Conservation (phyloP, 2,113 vertebrate genomes). For the Sylvia atricapilla region DNA sequence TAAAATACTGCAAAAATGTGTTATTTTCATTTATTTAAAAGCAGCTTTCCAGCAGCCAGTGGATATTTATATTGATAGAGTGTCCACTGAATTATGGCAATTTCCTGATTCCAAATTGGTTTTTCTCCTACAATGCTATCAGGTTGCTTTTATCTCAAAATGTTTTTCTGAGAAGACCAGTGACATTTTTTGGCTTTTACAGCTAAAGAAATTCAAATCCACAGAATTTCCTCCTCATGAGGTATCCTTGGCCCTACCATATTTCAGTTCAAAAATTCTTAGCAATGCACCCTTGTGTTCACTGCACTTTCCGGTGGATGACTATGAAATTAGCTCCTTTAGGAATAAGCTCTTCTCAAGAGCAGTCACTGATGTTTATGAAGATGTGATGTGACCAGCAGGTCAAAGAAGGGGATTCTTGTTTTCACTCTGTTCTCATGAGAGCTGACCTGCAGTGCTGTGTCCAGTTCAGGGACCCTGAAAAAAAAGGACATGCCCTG, state of each 20-base stretch:
- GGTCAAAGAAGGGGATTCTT: not conserved
- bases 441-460: fast-evolving
- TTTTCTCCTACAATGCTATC: not conserved
- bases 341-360: not conserved
- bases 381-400: not conserved
- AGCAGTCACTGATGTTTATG: not conserved
- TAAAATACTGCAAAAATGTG: not conserved
- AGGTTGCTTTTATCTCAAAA: conserved; percentile 20
- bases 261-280: not conserved
- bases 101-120: not conserved
- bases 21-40: conserved; percentile 30
- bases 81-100: not conserved
- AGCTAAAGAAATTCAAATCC: not conserved
- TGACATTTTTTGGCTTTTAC: not conserved
- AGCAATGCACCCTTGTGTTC: not conserved
- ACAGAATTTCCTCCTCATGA: not conserved
- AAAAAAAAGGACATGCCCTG: not conserved
- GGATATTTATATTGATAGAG: not conserved
- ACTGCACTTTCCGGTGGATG: not conserved
- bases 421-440: fast-evolving
- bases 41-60: not conserved
- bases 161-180: not conserved
- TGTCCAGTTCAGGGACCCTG: not conserved
- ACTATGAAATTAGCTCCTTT: not conserved
- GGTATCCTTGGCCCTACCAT: not conserved